Evolutionary conservation across 1,140 invertebrate genomes (phyloP), one percentile per base, ranked within the genome.

Genomic region (Melipona quadrifasciata): DNA sequence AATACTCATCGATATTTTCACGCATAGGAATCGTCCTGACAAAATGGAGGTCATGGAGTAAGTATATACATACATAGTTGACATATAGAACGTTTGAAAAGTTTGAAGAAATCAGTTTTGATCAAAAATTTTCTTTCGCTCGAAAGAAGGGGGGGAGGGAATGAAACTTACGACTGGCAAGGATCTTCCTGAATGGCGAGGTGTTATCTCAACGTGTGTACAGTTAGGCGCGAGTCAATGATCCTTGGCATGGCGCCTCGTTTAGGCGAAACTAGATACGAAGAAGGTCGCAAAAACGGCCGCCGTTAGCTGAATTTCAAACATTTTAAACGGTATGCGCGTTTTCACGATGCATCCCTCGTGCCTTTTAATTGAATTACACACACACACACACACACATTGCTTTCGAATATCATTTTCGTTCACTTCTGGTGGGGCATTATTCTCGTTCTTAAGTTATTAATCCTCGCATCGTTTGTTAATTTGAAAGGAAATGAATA

Each of bases 191-290:
- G 81, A 89, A 81, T 86, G 70, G 64, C 51, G 61, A 76, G 31
- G 61, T 71, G 77, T 8, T 64, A 58, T 81, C 17, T 70, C 81
- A 87, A 81, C 79, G 82, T 65, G 71, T 73, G 83, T 91, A 91
- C 90, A 91, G 90, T 91, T 91, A 91, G 72, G 57, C 80, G 68
- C 73, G 88, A 91, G 90, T 91, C 90, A 91, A 91, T 73, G 90
- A 90, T 91, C 90, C 39, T 91, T 90, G 80, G 84, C 76, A 90
- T 74, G 88, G 83, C 88, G 88, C 86, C 86, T 90, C 83, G 78
- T 91, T 91, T 89, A 85, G 84, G 47, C 88, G 84, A 91, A 90
- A 91, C 89, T 90, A 90, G 89, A 90, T 90, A 90, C 84, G 73
- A 88, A 89, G 78, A 90, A 87, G 87, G 91, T 90, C 87, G 87